phyloP scores from a whole-genome alignment of 2,888 invertebrate genomes.

The Bombylius major region DNA sequence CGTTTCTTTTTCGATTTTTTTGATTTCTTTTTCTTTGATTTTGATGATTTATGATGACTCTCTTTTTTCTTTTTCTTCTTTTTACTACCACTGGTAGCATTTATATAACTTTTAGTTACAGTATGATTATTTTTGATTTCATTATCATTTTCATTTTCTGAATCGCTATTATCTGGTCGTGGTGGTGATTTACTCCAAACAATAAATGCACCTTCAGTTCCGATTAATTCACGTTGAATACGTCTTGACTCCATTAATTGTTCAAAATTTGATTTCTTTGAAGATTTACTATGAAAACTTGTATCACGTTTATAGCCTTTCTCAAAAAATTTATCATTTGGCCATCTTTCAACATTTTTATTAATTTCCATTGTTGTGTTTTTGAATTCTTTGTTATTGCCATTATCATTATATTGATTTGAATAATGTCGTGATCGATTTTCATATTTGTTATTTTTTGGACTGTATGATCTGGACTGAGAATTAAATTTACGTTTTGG shows the following conservation, averaged over 20 bases:
- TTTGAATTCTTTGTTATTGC: neutral
- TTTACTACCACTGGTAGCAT: conserved; percentile 4
- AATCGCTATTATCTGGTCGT: conserved; percentile 43
- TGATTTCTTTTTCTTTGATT: conserved; percentile 39
- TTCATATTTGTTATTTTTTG: neutral
- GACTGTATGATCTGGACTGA: too few relatives aligned
- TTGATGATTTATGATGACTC: conserved; percentile 22
- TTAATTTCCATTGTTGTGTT: neutral
- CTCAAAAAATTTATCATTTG: conserved; percentile 24
- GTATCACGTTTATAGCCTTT: conserved; percentile 13
- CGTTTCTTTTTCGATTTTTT: conserved; percentile 39
- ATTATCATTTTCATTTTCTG: conserved; percentile 36
- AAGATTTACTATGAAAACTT: conserved; percentile 6
- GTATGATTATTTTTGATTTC: conserved; percentile 21
- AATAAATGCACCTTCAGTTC: conserved; percentile 51
- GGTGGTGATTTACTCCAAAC: conserved; percentile 68
- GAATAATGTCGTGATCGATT: neutral
- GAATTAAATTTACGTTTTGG: too few relatives aligned
- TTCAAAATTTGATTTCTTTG: conserved; percentile 31
- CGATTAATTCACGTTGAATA: conserved; percentile 61
- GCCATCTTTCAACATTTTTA: conserved; percentile 20
- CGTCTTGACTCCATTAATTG: conserved; percentile 58
- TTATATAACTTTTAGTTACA: conserved; percentile 15
- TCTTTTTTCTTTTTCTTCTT: conserved; percentile 17
- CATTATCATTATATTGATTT: neutral